phyloP scores from a whole-genome alignment of 2,113 vertebrate genomes.

The Accipiter cooperii region DNA sequence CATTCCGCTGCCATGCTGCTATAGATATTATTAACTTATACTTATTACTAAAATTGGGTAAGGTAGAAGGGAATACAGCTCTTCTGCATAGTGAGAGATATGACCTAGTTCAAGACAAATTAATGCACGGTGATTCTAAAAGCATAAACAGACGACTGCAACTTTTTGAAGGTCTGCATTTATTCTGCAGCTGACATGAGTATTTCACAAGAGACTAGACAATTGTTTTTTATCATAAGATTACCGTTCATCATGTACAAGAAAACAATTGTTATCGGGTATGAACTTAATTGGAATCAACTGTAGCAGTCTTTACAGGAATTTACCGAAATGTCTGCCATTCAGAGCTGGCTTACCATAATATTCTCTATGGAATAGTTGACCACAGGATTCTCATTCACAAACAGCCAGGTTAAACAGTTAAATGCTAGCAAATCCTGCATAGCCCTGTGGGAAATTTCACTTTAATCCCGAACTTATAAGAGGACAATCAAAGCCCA shows the following conservation, averaged over 20 bases:
- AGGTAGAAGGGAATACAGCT: slow-evolving; percentile 25
- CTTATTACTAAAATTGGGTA: slow-evolving; percentile 23
- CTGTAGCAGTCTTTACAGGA: slow-evolving; percentile 69
- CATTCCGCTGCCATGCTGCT: background rate
- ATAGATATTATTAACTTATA: slow-evolving; percentile 10
- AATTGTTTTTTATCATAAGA: slow-evolving; percentile 58
- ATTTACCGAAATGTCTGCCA: slow-evolving; percentile 76
- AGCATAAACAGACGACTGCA: background rate
- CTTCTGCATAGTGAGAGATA: background rate
- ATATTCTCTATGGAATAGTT: slow-evolving; percentile 86
- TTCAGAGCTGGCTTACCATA: slow-evolving; percentile 81
- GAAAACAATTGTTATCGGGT: slow-evolving; percentile 69
- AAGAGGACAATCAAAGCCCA: slow-evolving; percentile 99
- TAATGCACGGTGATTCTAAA: slow-evolving; percentile 43
- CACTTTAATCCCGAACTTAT: slow-evolving; percentile 99
- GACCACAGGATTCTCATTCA: slow-evolving; percentile 89
- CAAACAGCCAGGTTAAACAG: slow-evolving; percentile 99
- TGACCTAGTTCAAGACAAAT: slow-evolving; percentile 49
- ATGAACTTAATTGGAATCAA: slow-evolving; percentile 79
- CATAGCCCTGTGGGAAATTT: slow-evolving; percentile 99
- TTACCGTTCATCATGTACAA: slow-evolving; percentile 57
- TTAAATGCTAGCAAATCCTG: slow-evolving; percentile 99
- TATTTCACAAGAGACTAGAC: slow-evolving; percentile 50
- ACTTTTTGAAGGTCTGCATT: slow-evolving; percentile 60
- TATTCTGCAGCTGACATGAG: slow-evolving; percentile 51